A percentile compares a stretch with the other conserved stretches of the same genome.
Evolutionary conservation across 2,888 invertebrate genomes (phyloP).

Genomic region (Zaprionus bogoriensis): DNA sequence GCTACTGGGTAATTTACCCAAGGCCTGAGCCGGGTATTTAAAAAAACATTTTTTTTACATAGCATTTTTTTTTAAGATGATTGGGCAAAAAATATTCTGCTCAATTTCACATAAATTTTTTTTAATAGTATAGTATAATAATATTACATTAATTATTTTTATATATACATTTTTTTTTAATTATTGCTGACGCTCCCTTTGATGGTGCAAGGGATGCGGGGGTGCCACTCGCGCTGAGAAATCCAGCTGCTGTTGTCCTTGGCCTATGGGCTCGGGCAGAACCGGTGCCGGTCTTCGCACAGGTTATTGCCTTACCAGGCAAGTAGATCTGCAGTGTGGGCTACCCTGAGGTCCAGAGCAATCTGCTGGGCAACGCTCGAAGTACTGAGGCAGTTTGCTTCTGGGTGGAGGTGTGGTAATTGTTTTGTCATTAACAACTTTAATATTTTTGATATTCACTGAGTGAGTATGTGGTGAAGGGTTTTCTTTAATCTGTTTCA

Average conservation of each 20-base stretch:
- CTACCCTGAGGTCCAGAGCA: constrained; percentile 9
- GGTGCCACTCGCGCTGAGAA: neutral
- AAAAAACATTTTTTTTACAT: no score
- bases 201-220: constrained; percentile 9
- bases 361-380: constrained; percentile 5
- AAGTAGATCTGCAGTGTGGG: constrained; percentile 1
- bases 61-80: no score
- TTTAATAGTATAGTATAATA: neutral
- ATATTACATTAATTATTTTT: neutral
- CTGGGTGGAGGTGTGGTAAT: neutral
- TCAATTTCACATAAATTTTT: constrained; percentile 2
- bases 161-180: neutral
- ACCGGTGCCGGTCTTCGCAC: constrained; percentile 7
- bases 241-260: neutral
- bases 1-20: no score
- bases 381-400: neutral
- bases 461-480: neutral
- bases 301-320: neutral
- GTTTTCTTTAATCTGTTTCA: no score
- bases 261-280: constrained; percentile 9
- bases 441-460: neutral
- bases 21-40: no score
- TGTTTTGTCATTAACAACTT: neutral
- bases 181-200: constrained; percentile 10
- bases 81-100: constrained; percentile 3